Percentiles rank a stretch among this genome's conserved stretches.
These are phyloP conservation scores for Berghia stephanieae DNA, from an alignment of 1,140 invertebrate genomes.

Conservation along the genomic window DNA sequence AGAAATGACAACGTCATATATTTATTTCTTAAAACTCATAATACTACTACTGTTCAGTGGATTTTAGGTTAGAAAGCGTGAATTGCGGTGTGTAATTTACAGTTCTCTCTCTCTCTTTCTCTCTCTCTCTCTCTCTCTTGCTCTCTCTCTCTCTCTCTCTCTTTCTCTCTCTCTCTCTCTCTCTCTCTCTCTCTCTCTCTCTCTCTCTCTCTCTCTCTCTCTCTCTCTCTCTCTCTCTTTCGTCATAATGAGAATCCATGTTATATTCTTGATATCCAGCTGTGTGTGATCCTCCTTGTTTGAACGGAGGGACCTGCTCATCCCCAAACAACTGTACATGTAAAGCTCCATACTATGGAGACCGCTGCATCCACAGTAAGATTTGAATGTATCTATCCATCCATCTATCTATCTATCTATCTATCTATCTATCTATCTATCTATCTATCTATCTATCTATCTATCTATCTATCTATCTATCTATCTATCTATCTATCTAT, in stretches of 20 bases:
- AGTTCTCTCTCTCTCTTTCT: not conserved
- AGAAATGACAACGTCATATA: too few species aligned
- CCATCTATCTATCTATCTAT: not conserved
- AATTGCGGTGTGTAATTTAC: not conserved
- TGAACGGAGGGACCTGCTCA: conserved; percentile 81
- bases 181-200: conserved; percentile 30
- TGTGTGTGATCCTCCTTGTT: conserved; percentile 77
- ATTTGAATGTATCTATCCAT: not conserved
- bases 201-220: conserved; percentile 21
- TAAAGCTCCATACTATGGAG: conserved; percentile 76
- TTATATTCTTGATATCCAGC: conserved; percentile 69
- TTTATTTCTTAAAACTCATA: not conserved
- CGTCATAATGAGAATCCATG: not conserved
- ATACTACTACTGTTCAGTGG: not conserved
- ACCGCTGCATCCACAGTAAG: conserved; percentile 70
- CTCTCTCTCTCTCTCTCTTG: conserved; percentile 23
- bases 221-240: not conserved
- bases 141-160: conserved; percentile 25
- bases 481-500: not conserved
- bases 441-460: not conserved
- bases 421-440: not conserved
- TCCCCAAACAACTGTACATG: conserved; percentile 77
- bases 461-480: not conserved
- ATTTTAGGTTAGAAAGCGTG: not conserved
- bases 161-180: conserved; percentile 59